phyloP scores from a whole-genome alignment of 2,888 invertebrate genomes.

The Cantharis nigra region DNA sequence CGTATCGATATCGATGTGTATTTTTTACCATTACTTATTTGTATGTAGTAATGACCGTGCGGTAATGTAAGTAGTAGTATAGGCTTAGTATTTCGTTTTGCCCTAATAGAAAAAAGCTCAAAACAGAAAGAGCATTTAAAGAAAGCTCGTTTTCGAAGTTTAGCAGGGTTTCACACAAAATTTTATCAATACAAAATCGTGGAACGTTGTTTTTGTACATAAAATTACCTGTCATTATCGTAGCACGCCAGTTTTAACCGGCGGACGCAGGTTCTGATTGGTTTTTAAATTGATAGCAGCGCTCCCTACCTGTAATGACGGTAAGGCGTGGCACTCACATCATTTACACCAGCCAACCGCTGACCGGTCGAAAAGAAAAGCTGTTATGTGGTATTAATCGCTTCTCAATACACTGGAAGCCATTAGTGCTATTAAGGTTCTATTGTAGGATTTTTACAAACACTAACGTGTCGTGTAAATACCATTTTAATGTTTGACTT shows the following conservation, averaged over 20 bases:
- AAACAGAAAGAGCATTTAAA: neutral
- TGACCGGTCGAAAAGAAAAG: conserved; percentile 49
- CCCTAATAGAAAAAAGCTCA: neutral
- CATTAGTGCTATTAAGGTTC: conserved; percentile 48
- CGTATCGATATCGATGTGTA: neutral
- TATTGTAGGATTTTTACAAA: conserved; percentile 41
- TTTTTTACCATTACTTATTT: neutral
- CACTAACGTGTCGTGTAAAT: conserved; percentile 39
- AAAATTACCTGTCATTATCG: conserved; percentile 50
- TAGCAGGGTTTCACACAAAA: conserved; percentile 16
- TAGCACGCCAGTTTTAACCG: conserved; percentile 49
- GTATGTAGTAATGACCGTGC: neutral
- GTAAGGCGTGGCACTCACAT: conserved; percentile 55
- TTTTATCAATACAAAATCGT: conserved; percentile 43
- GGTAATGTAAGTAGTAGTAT: neutral
- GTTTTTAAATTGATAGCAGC: conserved; percentile 57
- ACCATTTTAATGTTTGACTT: conserved; percentile 30
- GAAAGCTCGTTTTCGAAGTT: conserved; percentile 21
- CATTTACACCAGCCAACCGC: conserved; percentile 57
- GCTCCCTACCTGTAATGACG: conserved; percentile 55
- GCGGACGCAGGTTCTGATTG: conserved; percentile 53
- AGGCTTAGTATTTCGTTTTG: neutral
- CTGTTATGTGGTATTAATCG: conserved; percentile 49
- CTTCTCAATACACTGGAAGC: conserved; percentile 52
- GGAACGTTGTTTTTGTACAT: conserved; percentile 47